These are phyloP conservation scores for Panthera uncia DNA, from an alignment of 2,113 vertebrate species.

Conservation along the genomic window DNA sequence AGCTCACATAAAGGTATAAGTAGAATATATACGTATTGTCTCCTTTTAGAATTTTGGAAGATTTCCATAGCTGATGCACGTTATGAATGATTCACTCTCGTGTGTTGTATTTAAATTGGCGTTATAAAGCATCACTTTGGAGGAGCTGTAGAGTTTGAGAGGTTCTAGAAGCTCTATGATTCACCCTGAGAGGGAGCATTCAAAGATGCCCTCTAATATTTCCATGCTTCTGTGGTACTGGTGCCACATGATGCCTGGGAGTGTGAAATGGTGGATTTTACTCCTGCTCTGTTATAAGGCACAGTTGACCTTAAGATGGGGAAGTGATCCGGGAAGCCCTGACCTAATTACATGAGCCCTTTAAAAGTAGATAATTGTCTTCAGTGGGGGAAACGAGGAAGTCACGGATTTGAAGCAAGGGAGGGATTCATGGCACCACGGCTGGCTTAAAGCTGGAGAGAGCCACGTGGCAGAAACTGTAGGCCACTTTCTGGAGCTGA, in stretches of 20 bases:
- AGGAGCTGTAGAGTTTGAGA: not conserved
- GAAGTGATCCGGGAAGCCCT: not conserved
- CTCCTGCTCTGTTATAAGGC: not conserved
- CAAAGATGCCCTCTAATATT: not conserved
- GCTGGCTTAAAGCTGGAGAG: not conserved
- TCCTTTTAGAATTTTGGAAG: not conserved
- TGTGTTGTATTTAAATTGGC: not conserved
- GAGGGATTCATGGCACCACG: not conserved
- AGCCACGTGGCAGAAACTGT: not conserved
- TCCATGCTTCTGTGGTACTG: not conserved
- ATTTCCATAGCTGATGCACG: not conserved
- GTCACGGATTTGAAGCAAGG: not conserved
- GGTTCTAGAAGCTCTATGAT: not conserved
- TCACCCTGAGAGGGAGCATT: not conserved
- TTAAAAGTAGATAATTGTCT: not conserved
- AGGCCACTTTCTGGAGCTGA: not conserved
- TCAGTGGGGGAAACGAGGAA: not conserved
- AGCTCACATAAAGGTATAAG: not conserved
- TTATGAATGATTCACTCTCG: not conserved
- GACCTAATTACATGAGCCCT: not conserved
- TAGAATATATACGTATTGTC: not conserved
- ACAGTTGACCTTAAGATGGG: not conserved
- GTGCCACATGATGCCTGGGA: not conserved
- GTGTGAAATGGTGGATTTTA: not conserved
- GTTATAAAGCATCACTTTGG: not conserved